Conservation (phyloP, 2,113 vertebrate species). For the Pyrgilauda ruficollis region DNA sequence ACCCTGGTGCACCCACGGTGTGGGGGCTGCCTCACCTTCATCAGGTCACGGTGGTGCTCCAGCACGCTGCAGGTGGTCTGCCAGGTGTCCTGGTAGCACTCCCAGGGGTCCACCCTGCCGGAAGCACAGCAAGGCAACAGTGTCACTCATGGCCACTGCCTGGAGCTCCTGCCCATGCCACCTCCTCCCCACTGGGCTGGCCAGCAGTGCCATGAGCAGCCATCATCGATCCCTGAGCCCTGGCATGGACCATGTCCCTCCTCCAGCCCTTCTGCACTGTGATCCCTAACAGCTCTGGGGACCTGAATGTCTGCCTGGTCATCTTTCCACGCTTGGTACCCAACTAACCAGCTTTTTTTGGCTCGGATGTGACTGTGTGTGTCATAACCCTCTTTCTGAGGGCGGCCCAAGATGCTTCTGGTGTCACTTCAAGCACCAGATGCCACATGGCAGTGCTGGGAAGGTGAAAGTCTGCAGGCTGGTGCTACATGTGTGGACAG, state of each 20-base stretch:
- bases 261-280: neutral
- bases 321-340: neutral
- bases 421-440: neutral
- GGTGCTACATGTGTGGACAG: neutral
- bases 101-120: slow-evolving; percentile 95
- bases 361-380: fast-evolving
- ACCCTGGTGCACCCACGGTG: fast-evolving
- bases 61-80: slow-evolving; percentile 96
- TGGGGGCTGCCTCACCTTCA: slow-evolving; percentile 82
- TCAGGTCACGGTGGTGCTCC: slow-evolving; percentile 96
- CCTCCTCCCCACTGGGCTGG: neutral
- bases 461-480: neutral
- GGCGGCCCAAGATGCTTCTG: neutral
- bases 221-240: fast-evolving
- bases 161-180: neutral
- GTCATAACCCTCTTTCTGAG: neutral
- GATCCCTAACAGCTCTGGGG: neutral
- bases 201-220: neutral
- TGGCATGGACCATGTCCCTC: neutral
- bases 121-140: neutral
- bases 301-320: neutral
- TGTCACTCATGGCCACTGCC: neutral
- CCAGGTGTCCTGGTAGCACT: slow-evolving; percentile 98
- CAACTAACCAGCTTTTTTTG: neutral
- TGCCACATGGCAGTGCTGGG: neutral